Base-by-base conservation (phyloP, 1,140 invertebrate species). In the Mycetomoellerius zeteki region DNA sequence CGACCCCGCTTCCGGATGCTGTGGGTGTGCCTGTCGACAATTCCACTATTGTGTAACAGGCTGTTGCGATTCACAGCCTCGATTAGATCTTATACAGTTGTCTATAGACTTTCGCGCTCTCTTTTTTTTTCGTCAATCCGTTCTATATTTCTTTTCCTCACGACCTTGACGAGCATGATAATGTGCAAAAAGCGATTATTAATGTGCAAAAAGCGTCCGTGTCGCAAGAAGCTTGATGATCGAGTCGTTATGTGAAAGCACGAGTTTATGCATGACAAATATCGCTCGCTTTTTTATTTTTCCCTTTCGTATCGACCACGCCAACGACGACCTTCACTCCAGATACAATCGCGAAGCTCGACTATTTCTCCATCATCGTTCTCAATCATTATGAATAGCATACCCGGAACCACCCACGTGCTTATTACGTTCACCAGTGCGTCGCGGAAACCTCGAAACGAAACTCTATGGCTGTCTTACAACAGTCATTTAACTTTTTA, bases 1-100 rank as follows among this genome's bases (percentile, higher is more conserved):
- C 80, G 77, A 80, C 27, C 73, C 24, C 21, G 62, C 65, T 89
- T 89, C 88, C 88, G 88, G 88, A 30, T 30, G 24, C 54, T 60
- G 43, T 84, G 47, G 82, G 87, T 56, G 58, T 56, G 54, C 71
- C 81, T 56, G 64, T 14, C 21, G 75, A 64, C 62, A 69, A 82
- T 81, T 89, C 88, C 73, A 67, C 0, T n/a, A 82, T 82, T 71
- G 56, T 19, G 62, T 75, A 89, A 86, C 33, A 43, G 10, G 3
- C 3, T 27, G 58, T 30, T 47, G n/a, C 14, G 19, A 88, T 86
- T 77, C 50, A 19, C 33, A 75, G 2, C 7, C 27, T 75, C 56
- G 71, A 62, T 76, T 47, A 47, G 56, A 43, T 84, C 69, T 81
- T 47, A 72, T 24, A 52, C 12, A 30, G 21, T 27, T 33, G 8